Conservation (phyloP, 2,797 vertebrate genomes). For the Coregonus sp. region DNA sequence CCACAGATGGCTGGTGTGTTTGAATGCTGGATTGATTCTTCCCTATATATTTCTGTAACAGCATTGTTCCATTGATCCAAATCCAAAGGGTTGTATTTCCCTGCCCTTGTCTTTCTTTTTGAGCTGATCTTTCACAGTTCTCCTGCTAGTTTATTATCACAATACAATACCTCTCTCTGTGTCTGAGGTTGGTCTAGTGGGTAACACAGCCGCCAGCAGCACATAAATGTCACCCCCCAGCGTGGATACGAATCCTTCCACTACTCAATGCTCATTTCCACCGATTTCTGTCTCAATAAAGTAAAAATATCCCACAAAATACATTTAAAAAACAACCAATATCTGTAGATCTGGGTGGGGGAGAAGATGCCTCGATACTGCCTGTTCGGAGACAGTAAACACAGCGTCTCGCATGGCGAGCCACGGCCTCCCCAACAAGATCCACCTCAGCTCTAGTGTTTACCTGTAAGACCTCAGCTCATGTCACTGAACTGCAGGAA, state of each 20-base stretch:
- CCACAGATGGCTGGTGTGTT: background rate
- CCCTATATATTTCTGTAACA: too few species aligned
- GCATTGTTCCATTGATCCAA: too few species aligned
- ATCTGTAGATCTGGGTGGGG: slow-evolving; percentile 72
- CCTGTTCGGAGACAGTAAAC: slow-evolving; percentile 79
- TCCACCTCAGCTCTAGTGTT: slow-evolving; percentile 74
- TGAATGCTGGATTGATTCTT: background rate
- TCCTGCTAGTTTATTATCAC: background rate
- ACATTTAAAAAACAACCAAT: background rate
- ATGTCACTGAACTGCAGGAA: too few species aligned
- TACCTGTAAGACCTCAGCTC: slow-evolving; percentile 53
- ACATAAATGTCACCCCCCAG: too few species aligned
- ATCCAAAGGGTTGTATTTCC: too few species aligned
- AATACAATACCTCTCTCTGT: background rate
- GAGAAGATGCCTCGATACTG: slow-evolving; percentile 82
- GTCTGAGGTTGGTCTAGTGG: background rate
- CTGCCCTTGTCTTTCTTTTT: background rate
- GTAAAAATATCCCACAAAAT: too few species aligned
- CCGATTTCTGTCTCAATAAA: background rate
- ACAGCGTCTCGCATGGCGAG: slow-evolving; percentile 78
- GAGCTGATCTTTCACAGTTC: background rate
- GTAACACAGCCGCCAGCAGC: too few species aligned
- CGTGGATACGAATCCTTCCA: too few species aligned
- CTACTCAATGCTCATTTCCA: too few species aligned
- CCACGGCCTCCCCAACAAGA: slow-evolving; percentile 74